A percentile compares a stretch with the other conserved stretches of the same genome.
These are phyloP conservation scores for Macrobrachium nipponense DNA, from an alignment of 1,140 invertebrate species.

Conservation along the genomic window DNA sequence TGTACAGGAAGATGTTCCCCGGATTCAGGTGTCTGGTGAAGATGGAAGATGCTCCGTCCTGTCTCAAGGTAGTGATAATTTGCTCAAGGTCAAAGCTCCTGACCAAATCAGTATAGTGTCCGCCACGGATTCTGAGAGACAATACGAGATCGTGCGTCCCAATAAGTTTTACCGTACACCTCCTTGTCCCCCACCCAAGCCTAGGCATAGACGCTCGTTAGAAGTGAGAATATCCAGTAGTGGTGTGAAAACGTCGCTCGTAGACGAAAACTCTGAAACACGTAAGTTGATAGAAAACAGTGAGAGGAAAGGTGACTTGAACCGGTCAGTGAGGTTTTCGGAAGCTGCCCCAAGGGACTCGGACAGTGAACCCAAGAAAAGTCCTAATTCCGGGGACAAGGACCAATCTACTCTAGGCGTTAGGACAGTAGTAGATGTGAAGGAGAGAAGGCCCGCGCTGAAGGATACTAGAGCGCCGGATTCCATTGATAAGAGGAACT, in stretches of 20 bases:
- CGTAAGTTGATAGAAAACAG: constrained; percentile 25
- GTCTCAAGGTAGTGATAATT: constrained; percentile 58
- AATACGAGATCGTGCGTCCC: constrained; percentile 62
- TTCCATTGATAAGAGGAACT: constrained; percentile 53
- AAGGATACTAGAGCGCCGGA: constrained; percentile 43
- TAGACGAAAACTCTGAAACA: constrained; percentile 51
- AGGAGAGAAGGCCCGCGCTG: constrained; percentile 44
- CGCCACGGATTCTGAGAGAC: constrained; percentile 61
- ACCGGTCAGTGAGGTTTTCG: constrained; percentile 44
- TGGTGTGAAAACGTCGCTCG: constrained; percentile 41
- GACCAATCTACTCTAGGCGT: constrained; percentile 22
- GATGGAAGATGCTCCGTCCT: constrained; percentile 58
- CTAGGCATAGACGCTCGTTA: constrained; percentile 45
- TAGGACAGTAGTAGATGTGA: constrained; percentile 39
- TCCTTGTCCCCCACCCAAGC: constrained; percentile 54
- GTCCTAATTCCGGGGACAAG: background rate
- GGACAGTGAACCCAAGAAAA: background rate
- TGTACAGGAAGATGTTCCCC: constrained; percentile 50
- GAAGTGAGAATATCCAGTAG: constrained; percentile 47
- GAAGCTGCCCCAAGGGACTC: background rate
- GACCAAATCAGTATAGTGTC: constrained; percentile 64
- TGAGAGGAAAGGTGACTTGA: constrained; percentile 1
- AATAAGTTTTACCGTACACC: constrained; percentile 60
- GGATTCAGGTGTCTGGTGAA: constrained; percentile 57
- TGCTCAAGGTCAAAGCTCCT: constrained; percentile 61